A percentile compares a stretch with the other conserved stretches of the same genome.
These are phyloP conservation scores for Megastigmus dorsalis DNA, from an alignment of 2,888 invertebrate genomes.

Conservation along the genomic window DNA sequence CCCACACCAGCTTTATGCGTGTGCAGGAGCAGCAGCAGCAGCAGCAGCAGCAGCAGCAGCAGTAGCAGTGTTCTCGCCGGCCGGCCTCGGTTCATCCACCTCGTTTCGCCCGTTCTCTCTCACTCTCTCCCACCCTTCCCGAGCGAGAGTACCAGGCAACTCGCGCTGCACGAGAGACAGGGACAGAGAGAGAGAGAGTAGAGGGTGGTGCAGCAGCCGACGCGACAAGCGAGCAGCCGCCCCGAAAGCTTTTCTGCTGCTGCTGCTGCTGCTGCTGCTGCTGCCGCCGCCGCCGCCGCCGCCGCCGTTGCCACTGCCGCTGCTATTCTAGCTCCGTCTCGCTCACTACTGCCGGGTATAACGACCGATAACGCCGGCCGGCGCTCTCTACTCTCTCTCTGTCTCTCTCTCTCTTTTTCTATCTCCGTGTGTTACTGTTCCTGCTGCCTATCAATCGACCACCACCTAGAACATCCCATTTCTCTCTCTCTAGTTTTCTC, in stretches of 20 bases:
- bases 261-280: background rate
- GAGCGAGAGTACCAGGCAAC: background rate
- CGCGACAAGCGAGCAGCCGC: background rate
- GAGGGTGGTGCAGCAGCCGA: constrained; percentile 7
- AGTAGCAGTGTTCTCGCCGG: constrained; percentile 18
- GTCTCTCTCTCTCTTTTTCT: background rate
- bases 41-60: constrained; percentile 6
- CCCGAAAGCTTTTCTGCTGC: constrained; percentile 12
- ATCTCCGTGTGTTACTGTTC: too few relatives aligned
- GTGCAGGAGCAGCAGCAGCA: constrained; percentile 1
- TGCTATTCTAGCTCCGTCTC: background rate
- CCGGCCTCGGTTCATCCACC: constrained; percentile 66
- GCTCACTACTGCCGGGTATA: too few relatives aligned
- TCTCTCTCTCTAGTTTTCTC: background rate
- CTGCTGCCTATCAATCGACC: constrained; percentile 39
- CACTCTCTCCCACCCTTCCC: background rate
- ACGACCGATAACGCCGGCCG: constrained; percentile 44
- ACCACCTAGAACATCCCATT: background rate
- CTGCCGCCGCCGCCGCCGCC: background rate
- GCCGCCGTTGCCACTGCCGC: background rate
- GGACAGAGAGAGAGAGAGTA: too few relatives aligned
- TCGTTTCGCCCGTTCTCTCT: constrained; percentile 30
- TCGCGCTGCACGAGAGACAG: background rate
- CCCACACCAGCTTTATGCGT: background rate
- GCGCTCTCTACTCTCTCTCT: background rate